Evolutionary conservation across 30 jellyfish, hydroid and myxozoan genomes (phyloP).

Genomic region (Aurelia coerulea): DNA sequence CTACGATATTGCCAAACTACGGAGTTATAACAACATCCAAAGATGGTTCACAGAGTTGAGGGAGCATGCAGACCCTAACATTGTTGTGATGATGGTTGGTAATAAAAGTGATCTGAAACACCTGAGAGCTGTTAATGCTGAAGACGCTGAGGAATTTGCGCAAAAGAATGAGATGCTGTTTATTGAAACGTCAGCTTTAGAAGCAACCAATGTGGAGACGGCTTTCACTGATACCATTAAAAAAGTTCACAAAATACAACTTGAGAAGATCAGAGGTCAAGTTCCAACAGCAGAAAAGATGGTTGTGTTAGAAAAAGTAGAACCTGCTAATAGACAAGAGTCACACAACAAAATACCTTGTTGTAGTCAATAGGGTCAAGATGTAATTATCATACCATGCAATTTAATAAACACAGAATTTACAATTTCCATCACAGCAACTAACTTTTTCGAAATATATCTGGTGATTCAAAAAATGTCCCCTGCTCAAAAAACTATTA

Average conservation of each 20-base stretch:
- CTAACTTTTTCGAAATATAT: too few relatives aligned
- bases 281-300: conserved; percentile 50
- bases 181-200: conserved; percentile 98
- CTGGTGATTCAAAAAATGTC: too few relatives aligned
- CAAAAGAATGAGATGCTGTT: conserved; percentile 88
- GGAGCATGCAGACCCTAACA: conserved; percentile 95
- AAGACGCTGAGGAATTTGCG: conserved; percentile 98
- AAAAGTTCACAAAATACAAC: conserved; percentile 91
- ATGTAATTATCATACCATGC: too few relatives aligned
- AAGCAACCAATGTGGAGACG: conserved; percentile 91
- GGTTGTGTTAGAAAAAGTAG: conserved; percentile 36
- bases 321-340: conserved; percentile 5
- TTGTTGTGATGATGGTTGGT: conserved; percentile 96
- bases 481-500: too few relatives aligned
- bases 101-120: conserved; percentile 93
- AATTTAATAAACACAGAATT: too few relatives aligned
- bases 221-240: conserved; percentile 90
- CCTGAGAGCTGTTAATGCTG: conserved; percentile 93
- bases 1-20: conserved; percentile 89
- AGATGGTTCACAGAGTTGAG: conserved; percentile 92
- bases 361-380: conserved; percentile 1
- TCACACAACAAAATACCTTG: conserved; percentile 17
- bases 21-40: conserved; percentile 82
- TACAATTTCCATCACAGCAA: too few relatives aligned
- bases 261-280: conserved; percentile 79